Base-by-base conservation (phyloP, 2,888 invertebrate genomes). In the Oscheius sp. region DNA sequence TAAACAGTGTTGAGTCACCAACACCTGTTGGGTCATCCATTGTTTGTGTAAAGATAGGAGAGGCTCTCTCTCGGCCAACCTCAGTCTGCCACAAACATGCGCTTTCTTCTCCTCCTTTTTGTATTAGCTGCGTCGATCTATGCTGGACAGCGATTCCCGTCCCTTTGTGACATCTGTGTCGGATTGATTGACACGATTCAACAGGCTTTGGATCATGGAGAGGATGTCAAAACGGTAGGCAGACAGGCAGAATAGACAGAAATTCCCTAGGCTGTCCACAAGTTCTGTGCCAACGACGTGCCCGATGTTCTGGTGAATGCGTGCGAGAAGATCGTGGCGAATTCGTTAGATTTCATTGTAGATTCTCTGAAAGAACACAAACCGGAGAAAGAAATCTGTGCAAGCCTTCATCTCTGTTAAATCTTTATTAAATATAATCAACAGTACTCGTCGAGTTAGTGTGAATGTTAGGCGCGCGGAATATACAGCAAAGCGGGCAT, bases 371-470 rank as follows among this genome's bases (percentile, higher is more conserved):
- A 72, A 21, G 51, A 59, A 1, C 71, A 72, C 53, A 62, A 59
- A 33, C 29, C 71, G 35, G 53, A 59, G 3, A 51, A 72, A 5
- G 50, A 72, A 10, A 72, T 72, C 59, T 72, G 71, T 33, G n/a
- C 13, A 10, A 53, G 10, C 29, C 2, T 72, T 21, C 9, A 51
- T 29, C 53, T 72, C 37, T 72, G 71, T 59, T 68, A 68, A 68
- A 35, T 55, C 55, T 68, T 68, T 68, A 68, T 68, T 68, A 68
- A 68, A 68, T 68, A 68, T 55, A 5, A 3, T 55, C 53, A 55
- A 55, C 33, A 53, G 35, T 68, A 68, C 68, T 68, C 68, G 68
- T 68, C 29, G 63, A 29, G 68, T 68, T 68, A 68, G 68, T 68
- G 33, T 55, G 35, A 1, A 42, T 42, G 42, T 42, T 5, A 42